phyloP scores from a whole-genome alignment of 2,797 vertebrate species.

The Crenichthys baileyi region DNA sequence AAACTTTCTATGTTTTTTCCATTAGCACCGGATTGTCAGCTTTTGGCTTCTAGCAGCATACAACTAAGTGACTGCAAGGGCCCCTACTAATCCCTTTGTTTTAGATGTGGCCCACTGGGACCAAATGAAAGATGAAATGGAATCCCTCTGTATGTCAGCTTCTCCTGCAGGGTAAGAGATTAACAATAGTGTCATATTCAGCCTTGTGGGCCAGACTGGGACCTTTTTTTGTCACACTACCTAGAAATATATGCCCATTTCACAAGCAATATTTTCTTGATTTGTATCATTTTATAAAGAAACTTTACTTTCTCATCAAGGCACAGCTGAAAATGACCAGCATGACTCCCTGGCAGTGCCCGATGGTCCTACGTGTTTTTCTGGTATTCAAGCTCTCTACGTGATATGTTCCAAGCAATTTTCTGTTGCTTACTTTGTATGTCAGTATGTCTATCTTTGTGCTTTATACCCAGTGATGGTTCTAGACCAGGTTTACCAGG shows the following conservation, averaged over 20 bases:
- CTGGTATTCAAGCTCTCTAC: background rate
- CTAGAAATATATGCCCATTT: constrained; percentile 58
- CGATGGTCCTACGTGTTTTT: background rate
- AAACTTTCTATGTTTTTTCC: constrained; percentile 34
- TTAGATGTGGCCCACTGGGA: constrained; percentile 86
- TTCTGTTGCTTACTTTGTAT: background rate
- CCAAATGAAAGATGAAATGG: constrained; percentile 93
- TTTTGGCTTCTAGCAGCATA: constrained; percentile 57
- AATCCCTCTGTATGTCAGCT: constrained; percentile 89
- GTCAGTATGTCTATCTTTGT: background rate
- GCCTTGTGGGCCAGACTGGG: constrained; percentile 78
- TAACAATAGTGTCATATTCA: constrained; percentile 95
- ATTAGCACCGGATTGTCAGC: constrained; percentile 67
- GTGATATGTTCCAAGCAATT: background rate
- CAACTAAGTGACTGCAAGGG: constrained; percentile 71
- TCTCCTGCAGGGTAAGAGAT: constrained; percentile 90
- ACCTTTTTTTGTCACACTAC: constrained; percentile 62
- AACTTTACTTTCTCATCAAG: background rate
- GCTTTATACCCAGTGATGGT: too few species aligned
- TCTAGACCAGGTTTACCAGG: too few species aligned
- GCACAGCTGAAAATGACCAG: background rate
- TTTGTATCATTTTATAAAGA: background rate
- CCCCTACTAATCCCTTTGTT: constrained; percentile 73
- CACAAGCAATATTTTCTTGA: constrained; percentile 12
- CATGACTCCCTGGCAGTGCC: background rate